Evolutionary conservation across 2,888 invertebrate genomes (phyloP), one percentile per base, ranked within the genome.

Genomic region (Dyspetes luteomarginatus): DNA sequence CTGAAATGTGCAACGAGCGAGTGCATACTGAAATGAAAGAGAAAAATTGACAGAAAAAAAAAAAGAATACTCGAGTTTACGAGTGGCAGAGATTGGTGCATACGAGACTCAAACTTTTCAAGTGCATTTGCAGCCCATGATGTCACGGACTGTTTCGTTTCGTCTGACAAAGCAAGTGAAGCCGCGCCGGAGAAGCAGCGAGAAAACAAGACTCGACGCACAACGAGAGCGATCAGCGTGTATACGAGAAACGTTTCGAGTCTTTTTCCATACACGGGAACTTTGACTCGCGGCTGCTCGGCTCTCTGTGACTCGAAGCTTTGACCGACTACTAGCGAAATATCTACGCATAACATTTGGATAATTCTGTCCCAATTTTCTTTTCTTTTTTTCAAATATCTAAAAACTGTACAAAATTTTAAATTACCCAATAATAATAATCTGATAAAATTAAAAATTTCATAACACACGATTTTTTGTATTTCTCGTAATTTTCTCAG

Each of bases 51-150:
- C 22, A 60, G 26, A 52, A 30, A n/a, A 41, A 12, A 3, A 75
- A 56, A 60, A 36, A 30, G 12, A 36, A 52, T 26, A 30, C 45
- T 30, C 24, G 41, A 22, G 36, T 24, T 45, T 24, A 56, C 73
- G 30, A 36, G 43, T 17, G 58, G 1, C n/a, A 24, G 64, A 76
- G 65, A 73, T 76, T 62, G 55, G 69, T 77, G 55, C 71, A 67
- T 64, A 71, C 41, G 67, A 55, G 41, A 4, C 48, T 19, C 64
- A 78, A 75, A 74, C 52, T 75, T 78, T 68, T 82, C 81, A 80
- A 84, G 84, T 85, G 87, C 86, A 86, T 89, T 84, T 88, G 82
- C 88, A 85, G 88, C 68, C 85, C 26, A 78, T 89, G 89, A 89
- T 87, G 89, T 89, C 89, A 89, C 65, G 85, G 74, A 68, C 84